Evolutionary conservation across 2,888 invertebrate genomes (phyloP).

Genomic region (Thelaira solivaga): DNA sequence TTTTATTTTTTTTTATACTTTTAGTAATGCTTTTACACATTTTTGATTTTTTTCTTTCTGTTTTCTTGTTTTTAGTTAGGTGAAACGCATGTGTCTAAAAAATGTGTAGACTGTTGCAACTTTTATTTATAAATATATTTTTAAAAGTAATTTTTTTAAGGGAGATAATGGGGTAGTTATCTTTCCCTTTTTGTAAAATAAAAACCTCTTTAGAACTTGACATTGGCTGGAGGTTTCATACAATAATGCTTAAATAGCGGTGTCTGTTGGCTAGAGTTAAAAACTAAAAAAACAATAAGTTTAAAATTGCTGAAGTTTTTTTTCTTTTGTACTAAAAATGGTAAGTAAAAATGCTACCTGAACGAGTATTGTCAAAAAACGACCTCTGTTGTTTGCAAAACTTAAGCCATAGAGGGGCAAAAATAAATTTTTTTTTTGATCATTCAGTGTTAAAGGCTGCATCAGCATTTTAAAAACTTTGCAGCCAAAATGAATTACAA

Average conservation of each 20-base stretch:
- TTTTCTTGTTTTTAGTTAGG: neutral
- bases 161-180: neutral
- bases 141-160: neutral
- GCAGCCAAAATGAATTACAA: slow-evolving; percentile 42
- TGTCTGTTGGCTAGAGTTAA: slow-evolving; percentile 9
- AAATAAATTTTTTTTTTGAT: neutral
- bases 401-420: too few species aligned
- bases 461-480: slow-evolving; percentile 46
- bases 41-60: neutral
- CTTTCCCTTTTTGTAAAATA: neutral
- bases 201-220: slow-evolving; percentile 29
- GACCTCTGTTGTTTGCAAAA: slow-evolving; percentile 15
- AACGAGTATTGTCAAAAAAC: neutral
- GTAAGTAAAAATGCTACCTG: slow-evolving; percentile 28
- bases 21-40: neutral
- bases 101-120: slow-evolving; percentile 54
- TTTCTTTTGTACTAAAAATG: neutral
- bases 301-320: neutral
- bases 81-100: slow-evolving; percentile 50
- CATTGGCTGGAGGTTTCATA: slow-evolving; percentile 28
- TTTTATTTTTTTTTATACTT: slow-evolving; percentile 38
- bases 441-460: slow-evolving; percentile 40
- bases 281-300: neutral
- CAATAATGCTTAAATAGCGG: slow-evolving; percentile 33
- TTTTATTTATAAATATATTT: slow-evolving; percentile 20